A percentile compares a stretch with the other conserved stretches of the same genome.
phyloP scores from a whole-genome alignment of 2,888 invertebrate genomes.

The Hybos culiciformis region DNA sequence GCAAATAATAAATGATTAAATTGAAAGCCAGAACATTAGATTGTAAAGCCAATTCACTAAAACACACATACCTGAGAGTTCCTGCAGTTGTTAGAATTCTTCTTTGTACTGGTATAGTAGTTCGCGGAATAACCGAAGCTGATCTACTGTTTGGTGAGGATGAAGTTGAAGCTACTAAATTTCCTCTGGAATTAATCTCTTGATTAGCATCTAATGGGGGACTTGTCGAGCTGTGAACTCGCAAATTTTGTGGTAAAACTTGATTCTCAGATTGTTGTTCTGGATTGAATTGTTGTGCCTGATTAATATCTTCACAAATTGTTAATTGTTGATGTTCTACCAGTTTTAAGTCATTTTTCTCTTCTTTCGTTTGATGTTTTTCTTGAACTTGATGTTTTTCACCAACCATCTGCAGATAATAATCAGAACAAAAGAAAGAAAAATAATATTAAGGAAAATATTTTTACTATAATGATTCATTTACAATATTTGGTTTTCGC shows the following conservation, averaged over 20 bases:
- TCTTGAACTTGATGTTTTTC: too few relatives aligned
- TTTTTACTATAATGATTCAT: too few relatives aligned
- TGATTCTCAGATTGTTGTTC: slow-evolving; percentile 12
- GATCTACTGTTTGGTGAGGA: too few relatives aligned
- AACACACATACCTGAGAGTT: slow-evolving; percentile 23
- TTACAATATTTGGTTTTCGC: too few relatives aligned
- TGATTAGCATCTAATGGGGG: too few relatives aligned
- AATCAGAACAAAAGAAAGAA: too few relatives aligned
- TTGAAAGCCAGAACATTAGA: background rate
- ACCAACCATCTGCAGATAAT: slow-evolving; percentile 32
- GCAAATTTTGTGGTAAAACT: slow-evolving; percentile 6
- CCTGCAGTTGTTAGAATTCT: slow-evolving; percentile 35
- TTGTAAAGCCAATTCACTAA: background rate
- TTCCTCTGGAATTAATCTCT: background rate
- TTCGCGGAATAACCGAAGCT: slow-evolving; percentile 1
- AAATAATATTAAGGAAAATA: too few relatives aligned
- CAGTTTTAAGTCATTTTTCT: background rate
- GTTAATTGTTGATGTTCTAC: background rate
- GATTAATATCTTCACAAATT: slow-evolving; percentile 9
- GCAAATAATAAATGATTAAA: background rate
- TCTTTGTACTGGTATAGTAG: slow-evolving; percentile 17
- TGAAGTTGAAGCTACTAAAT: slow-evolving; percentile 19
- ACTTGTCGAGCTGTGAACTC: slow-evolving; percentile 3
- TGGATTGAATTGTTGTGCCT: slow-evolving; percentile 24
- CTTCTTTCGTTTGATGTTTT: too few relatives aligned